These are phyloP conservation scores for Athene noctua DNA, from an alignment of 2,113 vertebrate genomes.

Conservation along the genomic window DNA sequence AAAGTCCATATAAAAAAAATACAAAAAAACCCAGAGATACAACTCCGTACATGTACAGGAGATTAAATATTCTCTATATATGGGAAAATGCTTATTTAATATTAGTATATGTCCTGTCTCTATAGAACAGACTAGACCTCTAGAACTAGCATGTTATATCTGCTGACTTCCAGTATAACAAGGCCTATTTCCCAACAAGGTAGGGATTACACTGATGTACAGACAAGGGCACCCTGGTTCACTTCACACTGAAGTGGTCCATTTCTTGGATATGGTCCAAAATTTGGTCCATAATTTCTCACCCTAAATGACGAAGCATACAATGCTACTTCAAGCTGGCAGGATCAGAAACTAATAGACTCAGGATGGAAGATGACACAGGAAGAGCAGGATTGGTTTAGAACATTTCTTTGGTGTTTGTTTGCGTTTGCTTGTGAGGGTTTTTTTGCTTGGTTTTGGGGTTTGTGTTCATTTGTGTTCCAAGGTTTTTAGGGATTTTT, in stretches of 20 bases:
- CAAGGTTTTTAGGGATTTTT: neutral
- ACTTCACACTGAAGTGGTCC: neutral
- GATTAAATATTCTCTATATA: neutral
- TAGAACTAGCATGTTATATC: accelerated
- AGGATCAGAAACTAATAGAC: neutral
- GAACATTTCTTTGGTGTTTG: neutral
- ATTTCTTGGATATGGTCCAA: neutral
- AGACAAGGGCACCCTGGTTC: neutral
- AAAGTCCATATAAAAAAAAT: neutral
- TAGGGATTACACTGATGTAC: accelerated
- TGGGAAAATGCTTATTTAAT: neutral
- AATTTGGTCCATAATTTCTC: neutral
- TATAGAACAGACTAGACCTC: neutral
- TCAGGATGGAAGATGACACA: neutral
- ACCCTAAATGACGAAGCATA: neutral
- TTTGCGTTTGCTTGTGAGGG: neutral
- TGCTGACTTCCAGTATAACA: neutral
- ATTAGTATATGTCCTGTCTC: neutral
- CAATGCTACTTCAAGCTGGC: neutral
- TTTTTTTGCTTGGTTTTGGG: neutral
- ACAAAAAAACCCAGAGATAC: neutral
- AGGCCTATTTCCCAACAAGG: neutral
- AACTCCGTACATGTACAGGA: neutral
- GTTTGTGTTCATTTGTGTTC: neutral
- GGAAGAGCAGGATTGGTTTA: neutral